Conservation (phyloP, 2,113 vertebrate genomes). For the Coryphaenoides rupestris region DNA sequence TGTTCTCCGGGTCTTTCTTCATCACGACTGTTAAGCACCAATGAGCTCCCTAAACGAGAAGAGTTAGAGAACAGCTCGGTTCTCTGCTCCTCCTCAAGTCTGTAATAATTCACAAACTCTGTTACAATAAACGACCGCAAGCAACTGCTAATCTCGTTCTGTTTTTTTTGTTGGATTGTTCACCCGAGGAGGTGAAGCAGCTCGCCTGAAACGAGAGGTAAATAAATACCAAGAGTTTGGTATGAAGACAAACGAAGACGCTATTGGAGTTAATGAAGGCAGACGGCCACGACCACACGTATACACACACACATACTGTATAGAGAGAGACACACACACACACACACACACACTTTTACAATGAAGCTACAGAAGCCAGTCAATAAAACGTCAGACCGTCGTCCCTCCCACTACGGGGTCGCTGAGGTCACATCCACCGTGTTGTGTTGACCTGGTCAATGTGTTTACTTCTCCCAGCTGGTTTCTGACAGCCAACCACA, state of each 20-base stretch:
- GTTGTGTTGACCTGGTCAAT: no score
- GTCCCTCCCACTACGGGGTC: no score
- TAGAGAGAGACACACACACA: neutral
- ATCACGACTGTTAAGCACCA: slow-evolving; percentile 25
- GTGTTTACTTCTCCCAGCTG: no score
- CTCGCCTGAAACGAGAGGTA: no score
- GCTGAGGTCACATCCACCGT: no score
- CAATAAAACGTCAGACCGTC: no score
- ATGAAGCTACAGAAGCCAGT: neutral
- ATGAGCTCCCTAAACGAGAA: slow-evolving; percentile 27
- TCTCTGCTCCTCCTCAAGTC: no score
- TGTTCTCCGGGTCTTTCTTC: slow-evolving; percentile 39
- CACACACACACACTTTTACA: no score
- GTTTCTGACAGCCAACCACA: no score
- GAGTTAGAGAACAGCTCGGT: slow-evolving; percentile 13
- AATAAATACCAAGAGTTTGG: no score
- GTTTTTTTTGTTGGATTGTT: slow-evolving; percentile 6
- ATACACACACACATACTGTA: slow-evolving; percentile 27
- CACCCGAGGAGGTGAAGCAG: slow-evolving; percentile 17
- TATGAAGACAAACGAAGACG: slow-evolving; percentile 14
- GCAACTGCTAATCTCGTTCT: neutral
- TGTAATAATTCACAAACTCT: neutral
- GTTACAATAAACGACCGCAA: neutral
- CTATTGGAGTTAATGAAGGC: slow-evolving; percentile 43
- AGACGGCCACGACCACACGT: slow-evolving; percentile 39